Conservation (phyloP, 2,113 vertebrate genomes). For the Sebastes fasciatus region DNA sequence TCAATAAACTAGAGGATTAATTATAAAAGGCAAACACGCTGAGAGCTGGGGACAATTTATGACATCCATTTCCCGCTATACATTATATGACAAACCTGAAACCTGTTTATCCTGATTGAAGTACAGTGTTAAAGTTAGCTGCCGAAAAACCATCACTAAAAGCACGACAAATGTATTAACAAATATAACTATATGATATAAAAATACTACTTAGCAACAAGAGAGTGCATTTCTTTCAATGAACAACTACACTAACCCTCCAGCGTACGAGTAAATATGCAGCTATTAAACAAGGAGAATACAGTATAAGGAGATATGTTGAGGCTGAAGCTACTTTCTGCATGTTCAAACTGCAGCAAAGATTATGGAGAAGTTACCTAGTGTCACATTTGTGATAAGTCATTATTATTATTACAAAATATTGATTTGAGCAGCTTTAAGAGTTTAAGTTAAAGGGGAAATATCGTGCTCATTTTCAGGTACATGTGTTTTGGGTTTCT, state of each 20-base stretch:
- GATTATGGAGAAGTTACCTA: neutral
- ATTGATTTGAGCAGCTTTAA: neutral
- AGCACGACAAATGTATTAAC: neutral
- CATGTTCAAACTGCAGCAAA: neutral
- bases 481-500: no score
- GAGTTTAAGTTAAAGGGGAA: neutral
- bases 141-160: neutral
- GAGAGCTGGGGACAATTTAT: slow-evolving; percentile 28
- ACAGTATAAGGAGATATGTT: neutral
- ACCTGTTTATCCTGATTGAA: neutral
- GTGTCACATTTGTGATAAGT: neutral
- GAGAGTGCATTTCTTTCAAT: neutral
- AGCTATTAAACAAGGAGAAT: neutral
- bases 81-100: slow-evolving; percentile 12
- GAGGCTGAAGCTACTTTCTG: neutral
- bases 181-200: neutral
- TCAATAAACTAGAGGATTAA: slow-evolving; percentile 61
- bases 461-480: neutral
- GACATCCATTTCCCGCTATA: neutral
- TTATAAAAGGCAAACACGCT: slow-evolving; percentile 48
- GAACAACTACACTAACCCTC: neutral
- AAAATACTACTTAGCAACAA: neutral
- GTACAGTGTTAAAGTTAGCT: neutral
- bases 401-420: neutral
- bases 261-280: neutral